Evolutionary conservation across 2,797 vertebrate species (phyloP), one percentile per base, ranked within the genome.

Genomic region (Champsocephalus gunnari): DNA sequence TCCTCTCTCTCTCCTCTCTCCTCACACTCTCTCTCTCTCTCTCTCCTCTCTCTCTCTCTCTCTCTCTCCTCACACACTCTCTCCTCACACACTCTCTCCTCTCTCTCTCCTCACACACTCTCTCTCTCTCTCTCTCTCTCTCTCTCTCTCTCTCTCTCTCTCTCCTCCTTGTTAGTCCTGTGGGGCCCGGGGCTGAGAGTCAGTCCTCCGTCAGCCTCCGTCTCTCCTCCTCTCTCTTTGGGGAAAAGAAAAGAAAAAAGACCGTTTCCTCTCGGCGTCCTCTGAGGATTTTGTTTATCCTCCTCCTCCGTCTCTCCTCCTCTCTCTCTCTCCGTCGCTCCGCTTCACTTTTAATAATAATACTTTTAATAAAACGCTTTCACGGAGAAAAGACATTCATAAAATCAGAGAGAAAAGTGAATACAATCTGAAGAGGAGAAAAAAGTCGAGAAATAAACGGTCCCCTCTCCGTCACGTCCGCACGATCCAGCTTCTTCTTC

Each of bases 181-280:
- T 95, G 97, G 97, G 97, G 97, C 96, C 91, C 96, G 95, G 96
- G 96, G 96, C 95, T 97, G 96, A 96, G 96, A 89, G 88, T 89
- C 87, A 82, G 88, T 90, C 84, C 75, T 87, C 83, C 83, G 74
- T 88, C 88, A 62, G 56, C 41, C 70, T 80, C 79, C 65, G 58
- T 80, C 64, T 53, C 12, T 73, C 53, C 59, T 73, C 76, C 69
- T 63, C 71, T 81, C 80, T 90, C 85, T 90, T 88, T 86, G 71
- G 89, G 89, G 86, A 91, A 88, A 88, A 88, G 71, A 96, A 96
- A 87, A 85, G 71, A 96, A 96, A 87, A 85, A 84, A 83, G 84
- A 76, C 68, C 49, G 67, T 80, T 78, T 66, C 56, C 51, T 74
- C 75, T 82, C 69, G 68, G 77, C 13, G n/a, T 84, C 74, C 95